These are phyloP conservation scores for Acanthacorydalis orientalis DNA, from an alignment of 2,888 invertebrate species.

Conservation along the genomic window DNA sequence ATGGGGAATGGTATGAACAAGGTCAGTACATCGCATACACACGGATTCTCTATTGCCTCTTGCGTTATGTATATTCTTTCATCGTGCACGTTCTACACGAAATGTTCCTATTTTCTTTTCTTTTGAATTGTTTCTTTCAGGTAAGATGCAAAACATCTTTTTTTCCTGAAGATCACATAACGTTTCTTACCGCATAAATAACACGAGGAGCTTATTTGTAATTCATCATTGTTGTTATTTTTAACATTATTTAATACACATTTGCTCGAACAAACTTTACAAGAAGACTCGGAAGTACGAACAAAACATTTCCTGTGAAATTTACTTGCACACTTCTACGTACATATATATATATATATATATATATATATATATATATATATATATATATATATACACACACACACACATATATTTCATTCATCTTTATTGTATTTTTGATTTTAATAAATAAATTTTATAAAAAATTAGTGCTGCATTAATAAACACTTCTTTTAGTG, in stretches of 20 bases:
- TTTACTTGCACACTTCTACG: neutral
- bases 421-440: neutral
- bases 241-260: no score
- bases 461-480: no score
- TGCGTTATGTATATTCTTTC: neutral
- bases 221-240: no score
- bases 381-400: neutral
- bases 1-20: conserved; percentile 89
- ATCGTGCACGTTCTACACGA: neutral
- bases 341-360: neutral
- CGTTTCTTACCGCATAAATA: neutral
- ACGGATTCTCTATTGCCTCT: neutral
- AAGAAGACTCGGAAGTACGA: no score
- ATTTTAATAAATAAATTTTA: neutral
- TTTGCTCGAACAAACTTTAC: no score
- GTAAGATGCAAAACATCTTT: neutral
- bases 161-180: neutral
- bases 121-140: neutral
- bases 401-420: neutral
- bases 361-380: neutral
- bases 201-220: no score
- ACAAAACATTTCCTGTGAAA: no score
- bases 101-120: neutral
- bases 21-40: conserved; percentile 32
- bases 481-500: no score